Evolutionary conservation across 2,113 vertebrate species (phyloP).

Genomic region (Passer montanus): DNA sequence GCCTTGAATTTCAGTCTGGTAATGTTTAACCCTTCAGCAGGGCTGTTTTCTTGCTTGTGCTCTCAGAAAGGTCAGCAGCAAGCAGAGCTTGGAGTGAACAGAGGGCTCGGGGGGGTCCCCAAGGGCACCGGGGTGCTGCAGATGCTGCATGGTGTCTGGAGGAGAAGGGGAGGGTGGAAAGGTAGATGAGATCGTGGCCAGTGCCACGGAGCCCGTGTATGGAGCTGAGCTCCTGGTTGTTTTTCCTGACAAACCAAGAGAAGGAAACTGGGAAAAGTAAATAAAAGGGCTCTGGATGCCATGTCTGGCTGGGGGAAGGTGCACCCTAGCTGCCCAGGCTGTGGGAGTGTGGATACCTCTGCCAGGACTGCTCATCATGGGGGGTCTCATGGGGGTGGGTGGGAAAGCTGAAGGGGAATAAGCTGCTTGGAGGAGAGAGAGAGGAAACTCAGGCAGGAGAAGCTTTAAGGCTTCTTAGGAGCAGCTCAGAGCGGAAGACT

Average conservation of each 20-base stretch:
- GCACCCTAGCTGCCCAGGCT: rapidly evolving
- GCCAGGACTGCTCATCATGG: background rate
- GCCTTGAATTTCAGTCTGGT: slow-evolving; percentile 61
- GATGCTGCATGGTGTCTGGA: rapidly evolving
- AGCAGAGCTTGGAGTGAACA: rapidly evolving
- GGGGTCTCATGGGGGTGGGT: background rate
- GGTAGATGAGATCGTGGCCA: rapidly evolving
- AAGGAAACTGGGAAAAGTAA: slow-evolving; percentile 18
- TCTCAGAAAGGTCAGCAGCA: background rate
- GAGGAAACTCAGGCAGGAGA: background rate
- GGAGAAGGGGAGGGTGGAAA: background rate
- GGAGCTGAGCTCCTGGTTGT: background rate
- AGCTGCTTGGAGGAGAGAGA: background rate
- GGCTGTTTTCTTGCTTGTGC: background rate
- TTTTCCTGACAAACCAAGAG: background rate
- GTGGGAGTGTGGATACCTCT: background rate
- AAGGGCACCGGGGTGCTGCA: background rate
- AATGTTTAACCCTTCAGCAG: slow-evolving; percentile 66
- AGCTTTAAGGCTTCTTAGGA: background rate
- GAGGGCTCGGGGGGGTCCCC: rapidly evolving
- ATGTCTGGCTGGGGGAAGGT: background rate
- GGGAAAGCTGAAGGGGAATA: background rate
- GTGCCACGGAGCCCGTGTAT: background rate
- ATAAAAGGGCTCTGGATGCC: rapidly evolving
- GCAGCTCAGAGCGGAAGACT: background rate